These are phyloP conservation scores for Mobula birostris DNA, from an alignment of 2,113 vertebrate genomes.

Conservation along the genomic window DNA sequence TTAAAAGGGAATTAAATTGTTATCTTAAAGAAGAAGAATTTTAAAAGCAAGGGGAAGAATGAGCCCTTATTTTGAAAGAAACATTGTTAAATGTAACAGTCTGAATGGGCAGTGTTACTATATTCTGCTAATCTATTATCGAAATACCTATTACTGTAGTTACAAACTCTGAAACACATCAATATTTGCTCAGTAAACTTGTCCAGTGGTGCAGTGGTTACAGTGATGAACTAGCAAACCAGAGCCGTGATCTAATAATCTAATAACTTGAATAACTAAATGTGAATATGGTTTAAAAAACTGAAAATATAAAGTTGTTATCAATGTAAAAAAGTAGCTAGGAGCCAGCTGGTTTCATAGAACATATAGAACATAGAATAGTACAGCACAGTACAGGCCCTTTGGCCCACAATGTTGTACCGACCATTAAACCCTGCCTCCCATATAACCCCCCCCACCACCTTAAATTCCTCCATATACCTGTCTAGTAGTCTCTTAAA, in stretches of 20 bases:
- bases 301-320: background rate
- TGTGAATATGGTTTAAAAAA: background rate
- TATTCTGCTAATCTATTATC: background rate
- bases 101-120: background rate
- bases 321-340: background rate
- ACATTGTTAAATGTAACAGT: background rate
- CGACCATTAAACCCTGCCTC: too few species aligned
- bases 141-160: background rate
- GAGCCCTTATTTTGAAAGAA: background rate
- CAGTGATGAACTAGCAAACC: too few species aligned
- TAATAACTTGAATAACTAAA: background rate
- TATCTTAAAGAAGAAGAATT: constrained; percentile 20
- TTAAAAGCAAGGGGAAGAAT: background rate
- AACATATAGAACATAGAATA: too few species aligned
- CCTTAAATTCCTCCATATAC: too few species aligned
- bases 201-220: background rate
- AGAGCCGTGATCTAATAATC: background rate
- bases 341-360: too few species aligned
- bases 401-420: too few species aligned
- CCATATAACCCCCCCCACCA: too few species aligned
- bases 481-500: too few species aligned
- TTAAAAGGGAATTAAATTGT: background rate
- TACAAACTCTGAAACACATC: background rate
- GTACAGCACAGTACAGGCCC: too few species aligned
- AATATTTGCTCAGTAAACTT: background rate